A percentile compares a stretch with the other conserved stretches of the same genome.
Evolutionary conservation across 64 coral and sea anemone species (phyloP).

Genomic region (Actinia equina): DNA sequence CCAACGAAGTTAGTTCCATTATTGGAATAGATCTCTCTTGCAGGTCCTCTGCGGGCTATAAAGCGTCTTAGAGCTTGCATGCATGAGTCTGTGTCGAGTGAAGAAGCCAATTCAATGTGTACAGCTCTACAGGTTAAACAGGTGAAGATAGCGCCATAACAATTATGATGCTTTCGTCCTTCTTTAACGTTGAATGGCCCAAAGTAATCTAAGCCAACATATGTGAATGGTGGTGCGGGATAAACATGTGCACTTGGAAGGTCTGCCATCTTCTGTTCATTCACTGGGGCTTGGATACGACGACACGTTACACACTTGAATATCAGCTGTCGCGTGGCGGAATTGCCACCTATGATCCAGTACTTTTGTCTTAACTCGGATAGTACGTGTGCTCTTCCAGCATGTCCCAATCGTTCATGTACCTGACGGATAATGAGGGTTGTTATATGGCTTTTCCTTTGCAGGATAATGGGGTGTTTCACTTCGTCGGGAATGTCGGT

Average conservation of each 20-base stretch:
- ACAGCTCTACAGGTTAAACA: slow-evolving; percentile 26
- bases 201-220: slow-evolving; percentile 4
- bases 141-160: slow-evolving; percentile 29
- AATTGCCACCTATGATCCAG: neutral
- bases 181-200: neutral
- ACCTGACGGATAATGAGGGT: slow-evolving; percentile 7
- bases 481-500: slow-evolving; percentile 1
- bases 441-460: neutral
- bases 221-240: neutral
- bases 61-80: slow-evolving; percentile 16
- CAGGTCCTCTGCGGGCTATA: slow-evolving; percentile 15
- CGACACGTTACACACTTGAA: neutral
- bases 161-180: neutral
- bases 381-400: neutral
- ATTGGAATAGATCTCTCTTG: neutral
- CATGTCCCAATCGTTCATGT: neutral
- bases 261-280: neutral
- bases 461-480: neutral
- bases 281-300: neutral
- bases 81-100: neutral
- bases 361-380: neutral
- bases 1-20: neutral
- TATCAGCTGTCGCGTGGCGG: neutral
- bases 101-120: slow-evolving; percentile 1
- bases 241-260: neutral